Percentiles rank a stretch among this genome's conserved stretches.
Evolutionary conservation across 2,888 invertebrate species (phyloP).

Genomic region (Caenorhabditis zanzibari): DNA sequence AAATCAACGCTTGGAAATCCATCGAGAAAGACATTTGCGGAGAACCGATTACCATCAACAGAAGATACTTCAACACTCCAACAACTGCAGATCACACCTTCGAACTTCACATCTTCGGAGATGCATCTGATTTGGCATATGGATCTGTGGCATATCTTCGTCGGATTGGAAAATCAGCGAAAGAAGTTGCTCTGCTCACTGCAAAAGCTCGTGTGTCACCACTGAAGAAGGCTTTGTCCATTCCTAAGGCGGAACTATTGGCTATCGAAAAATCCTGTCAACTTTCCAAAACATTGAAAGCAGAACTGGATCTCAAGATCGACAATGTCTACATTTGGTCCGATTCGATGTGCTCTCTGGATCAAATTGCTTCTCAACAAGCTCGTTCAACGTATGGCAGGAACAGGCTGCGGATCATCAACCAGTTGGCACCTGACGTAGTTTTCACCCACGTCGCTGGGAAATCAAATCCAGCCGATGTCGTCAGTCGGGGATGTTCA

Average conservation of each 20-base stretch:
- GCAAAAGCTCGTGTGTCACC: constrained; percentile 62
- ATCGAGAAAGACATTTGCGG: constrained; percentile 5
- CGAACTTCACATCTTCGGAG: constrained; percentile 33
- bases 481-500: constrained; percentile 21
- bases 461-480: constrained; percentile 38
- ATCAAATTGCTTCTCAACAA: not conserved
- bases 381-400: not conserved
- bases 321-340: constrained; percentile 18
- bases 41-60: not conserved
- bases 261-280: not conserved
- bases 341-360: constrained; percentile 34
- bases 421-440: not conserved
- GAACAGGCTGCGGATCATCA: constrained; percentile 5
- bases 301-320: not conserved
- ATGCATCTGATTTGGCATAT: constrained; percentile 27
- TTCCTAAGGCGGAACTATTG: constrained; percentile 34
- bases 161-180: not conserved
- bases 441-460: constrained; percentile 34
- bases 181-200: constrained; percentile 68
- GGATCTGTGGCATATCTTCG: constrained; percentile 35
- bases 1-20: not conserved
- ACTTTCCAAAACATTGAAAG: not conserved
- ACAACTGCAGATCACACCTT: not conserved
- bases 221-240: not conserved
- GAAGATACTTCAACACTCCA: not conserved